A percentile compares a stretch with the other conserved stretches of the same genome.
Conservation (phyloP, 2,888 invertebrate species). For the Drosophila melanosoma region DNA sequence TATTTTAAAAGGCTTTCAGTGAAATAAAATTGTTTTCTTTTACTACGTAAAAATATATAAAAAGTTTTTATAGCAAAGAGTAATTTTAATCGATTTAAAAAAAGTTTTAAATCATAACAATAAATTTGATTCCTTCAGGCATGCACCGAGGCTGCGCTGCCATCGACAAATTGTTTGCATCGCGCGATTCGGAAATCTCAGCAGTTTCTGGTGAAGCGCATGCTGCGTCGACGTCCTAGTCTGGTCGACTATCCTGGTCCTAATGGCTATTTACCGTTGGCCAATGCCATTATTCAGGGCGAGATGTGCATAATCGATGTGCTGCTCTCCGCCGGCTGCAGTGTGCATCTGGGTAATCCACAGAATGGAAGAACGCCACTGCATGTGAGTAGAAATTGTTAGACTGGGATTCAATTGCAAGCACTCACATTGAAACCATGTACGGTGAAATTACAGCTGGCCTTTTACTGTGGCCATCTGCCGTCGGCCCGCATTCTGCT, state of each 20-base stretch:
- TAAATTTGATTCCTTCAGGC: constrained; percentile 58
- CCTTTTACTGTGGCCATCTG: constrained; percentile 83
- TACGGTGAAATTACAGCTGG: constrained; percentile 65
- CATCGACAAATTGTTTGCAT: constrained; percentile 80
- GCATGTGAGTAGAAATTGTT: constrained; percentile 72
- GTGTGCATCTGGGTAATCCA: constrained; percentile 81
- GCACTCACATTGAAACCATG: background rate
- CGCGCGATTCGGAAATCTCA: constrained; percentile 84
- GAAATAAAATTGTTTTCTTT: background rate
- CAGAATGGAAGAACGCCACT: constrained; percentile 82
- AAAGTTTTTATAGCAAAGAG: background rate
- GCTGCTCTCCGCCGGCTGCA: constrained; percentile 81
- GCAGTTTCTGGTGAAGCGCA: constrained; percentile 83
- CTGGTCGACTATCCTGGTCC: constrained; percentile 82
- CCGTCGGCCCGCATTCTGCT: constrained; percentile 83
- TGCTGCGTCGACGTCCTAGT: constrained; percentile 79
- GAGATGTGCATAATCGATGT: constrained; percentile 83
- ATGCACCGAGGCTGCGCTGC: constrained; percentile 76
- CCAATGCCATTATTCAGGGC: constrained; percentile 83
- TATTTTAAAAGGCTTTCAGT: background rate
- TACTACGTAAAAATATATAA: rapidly evolving
- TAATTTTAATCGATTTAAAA: background rate
- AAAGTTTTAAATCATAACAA: background rate
- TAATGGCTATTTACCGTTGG: constrained; percentile 83
- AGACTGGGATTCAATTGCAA: background rate